phyloP scores from a whole-genome alignment of 2,113 vertebrate genomes.

The Todiramphus chloris region DNA sequence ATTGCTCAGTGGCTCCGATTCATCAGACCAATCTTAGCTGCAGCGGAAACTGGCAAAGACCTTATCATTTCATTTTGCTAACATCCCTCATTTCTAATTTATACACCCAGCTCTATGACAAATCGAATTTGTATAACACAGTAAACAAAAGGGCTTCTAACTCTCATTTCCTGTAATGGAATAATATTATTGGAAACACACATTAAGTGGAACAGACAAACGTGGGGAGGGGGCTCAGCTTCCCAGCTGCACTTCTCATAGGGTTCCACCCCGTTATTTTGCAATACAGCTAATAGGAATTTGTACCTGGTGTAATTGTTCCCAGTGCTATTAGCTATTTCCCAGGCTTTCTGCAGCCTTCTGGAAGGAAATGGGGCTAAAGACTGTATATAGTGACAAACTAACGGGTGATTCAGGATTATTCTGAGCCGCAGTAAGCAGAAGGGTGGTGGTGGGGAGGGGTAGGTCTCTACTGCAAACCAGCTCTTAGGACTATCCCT shows the following conservation, averaged over 20 bases:
- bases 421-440: background rate
- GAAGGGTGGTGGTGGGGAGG: background rate
- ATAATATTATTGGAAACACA: constrained; percentile 36
- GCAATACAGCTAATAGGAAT: background rate
- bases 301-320: background rate
- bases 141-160: constrained; percentile 49
- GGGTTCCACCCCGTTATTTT: background rate
- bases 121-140: constrained; percentile 68
- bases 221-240: background rate
- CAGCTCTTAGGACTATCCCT: background rate
- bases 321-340: background rate
- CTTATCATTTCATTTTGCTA: constrained; percentile 38
- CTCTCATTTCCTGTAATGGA: constrained; percentile 1
- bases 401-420: background rate
- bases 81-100: constrained; percentile 59
- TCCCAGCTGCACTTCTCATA: background rate
- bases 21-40: background rate
- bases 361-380: background rate
- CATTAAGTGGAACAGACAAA: constrained; percentile 20
- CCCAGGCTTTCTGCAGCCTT: background rate
- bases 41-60: background rate
- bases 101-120: constrained; percentile 48
- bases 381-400: background rate
- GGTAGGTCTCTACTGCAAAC: background rate
- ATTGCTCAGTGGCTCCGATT: background rate